These are phyloP conservation scores for Periplaneta americana DNA, from an alignment of 1,140 invertebrate genomes.

Conservation along the genomic window DNA sequence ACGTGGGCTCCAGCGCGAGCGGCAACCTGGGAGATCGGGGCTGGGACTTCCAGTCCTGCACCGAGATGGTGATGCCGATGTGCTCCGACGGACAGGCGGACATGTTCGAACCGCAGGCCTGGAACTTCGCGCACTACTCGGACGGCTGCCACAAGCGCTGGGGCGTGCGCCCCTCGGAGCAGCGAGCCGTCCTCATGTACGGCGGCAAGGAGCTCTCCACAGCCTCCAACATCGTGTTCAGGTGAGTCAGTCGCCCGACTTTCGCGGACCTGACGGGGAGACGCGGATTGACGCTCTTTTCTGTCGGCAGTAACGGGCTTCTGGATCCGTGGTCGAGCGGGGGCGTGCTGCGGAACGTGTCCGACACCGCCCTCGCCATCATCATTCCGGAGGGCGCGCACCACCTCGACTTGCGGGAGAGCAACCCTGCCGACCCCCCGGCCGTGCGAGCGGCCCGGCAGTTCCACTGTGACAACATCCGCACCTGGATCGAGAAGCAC, in stretches of 20 bases:
- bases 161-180: conserved; percentile 55
- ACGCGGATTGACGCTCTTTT: neutral
- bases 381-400: conserved; percentile 87
- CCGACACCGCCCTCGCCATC: conserved; percentile 60
- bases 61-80: conserved; percentile 94
- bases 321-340: conserved; percentile 92
- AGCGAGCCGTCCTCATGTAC: conserved; percentile 68
- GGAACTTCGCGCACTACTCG: conserved; percentile 65
- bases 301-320: conserved; percentile 72
- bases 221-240: conserved; percentile 81
- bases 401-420: conserved; percentile 80
- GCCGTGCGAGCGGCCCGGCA: conserved; percentile 62
- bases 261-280: neutral
- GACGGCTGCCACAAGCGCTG: conserved; percentile 65
- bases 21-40: conserved; percentile 55
- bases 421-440: conserved; percentile 62
- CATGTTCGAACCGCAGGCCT: conserved; percentile 74
- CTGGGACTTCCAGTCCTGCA: conserved; percentile 85
- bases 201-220: conserved; percentile 67
- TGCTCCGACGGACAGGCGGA: conserved; percentile 71
- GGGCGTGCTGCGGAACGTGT: conserved; percentile 71
- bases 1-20: conserved; percentile 43
- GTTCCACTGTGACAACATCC: conserved; percentile 46
- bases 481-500: neutral
- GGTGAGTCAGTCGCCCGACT: conserved; percentile 33